A percentile compares a stretch with the other conserved stretches of the same genome.
Evolutionary conservation across 2,113 vertebrate species (phyloP).

Genomic region (Rattus rattus): DNA sequence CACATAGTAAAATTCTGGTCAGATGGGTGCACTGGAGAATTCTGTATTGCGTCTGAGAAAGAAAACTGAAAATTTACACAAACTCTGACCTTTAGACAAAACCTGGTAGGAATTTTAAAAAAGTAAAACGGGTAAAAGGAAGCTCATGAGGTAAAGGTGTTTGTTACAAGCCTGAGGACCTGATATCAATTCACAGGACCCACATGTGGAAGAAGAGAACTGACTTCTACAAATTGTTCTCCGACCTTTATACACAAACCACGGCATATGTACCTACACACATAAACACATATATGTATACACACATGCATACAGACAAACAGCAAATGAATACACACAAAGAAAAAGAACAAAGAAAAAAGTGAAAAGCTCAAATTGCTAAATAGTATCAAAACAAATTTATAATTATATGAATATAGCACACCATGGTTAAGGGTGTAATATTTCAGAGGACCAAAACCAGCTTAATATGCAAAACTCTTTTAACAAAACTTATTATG

Average conservation of each 20-base stretch:
- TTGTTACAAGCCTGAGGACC: not conserved
- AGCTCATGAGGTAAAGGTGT: too few species aligned
- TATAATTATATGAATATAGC: not conserved
- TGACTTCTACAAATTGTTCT: not conserved
- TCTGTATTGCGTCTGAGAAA: not conserved
- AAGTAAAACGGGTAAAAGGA: not conserved
- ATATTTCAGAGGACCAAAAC: not conserved
- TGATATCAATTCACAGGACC: too few species aligned
- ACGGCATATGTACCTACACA: not conserved
- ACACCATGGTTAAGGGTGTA: not conserved
- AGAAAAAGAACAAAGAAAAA: not conserved
- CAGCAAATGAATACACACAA: not conserved
- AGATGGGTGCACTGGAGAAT: not conserved
- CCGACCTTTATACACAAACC: not conserved
- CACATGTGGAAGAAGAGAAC: not conserved
- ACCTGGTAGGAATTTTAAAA: not conserved
- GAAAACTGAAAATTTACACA: not conserved
- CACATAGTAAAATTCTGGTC: not conserved
- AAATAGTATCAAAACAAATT: not conserved
- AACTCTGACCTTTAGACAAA: not conserved
- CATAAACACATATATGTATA: not conserved
- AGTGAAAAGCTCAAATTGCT: not conserved
- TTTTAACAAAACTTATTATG: not conserved
- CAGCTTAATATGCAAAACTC: not conserved
- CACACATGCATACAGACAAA: not conserved